Conservation (phyloP, 2,888 invertebrate genomes). For the Andrena marginata region DNA sequence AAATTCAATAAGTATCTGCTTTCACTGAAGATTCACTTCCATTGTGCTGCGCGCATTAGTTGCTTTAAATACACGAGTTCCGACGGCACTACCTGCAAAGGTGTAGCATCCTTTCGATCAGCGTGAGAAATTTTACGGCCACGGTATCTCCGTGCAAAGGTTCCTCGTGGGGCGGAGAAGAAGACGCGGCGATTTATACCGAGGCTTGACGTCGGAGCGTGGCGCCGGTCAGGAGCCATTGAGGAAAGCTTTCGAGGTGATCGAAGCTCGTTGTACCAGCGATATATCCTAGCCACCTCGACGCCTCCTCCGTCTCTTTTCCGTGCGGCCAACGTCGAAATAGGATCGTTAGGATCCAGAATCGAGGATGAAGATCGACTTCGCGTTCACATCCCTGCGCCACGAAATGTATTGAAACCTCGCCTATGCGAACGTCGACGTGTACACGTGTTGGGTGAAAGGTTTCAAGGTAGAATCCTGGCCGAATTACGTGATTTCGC, state of each 20-base stretch:
- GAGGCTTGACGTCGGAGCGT: conserved; percentile 51
- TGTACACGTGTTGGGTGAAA: conserved; percentile 23
- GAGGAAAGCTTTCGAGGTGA: conserved; percentile 71
- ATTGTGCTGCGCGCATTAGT: not conserved
- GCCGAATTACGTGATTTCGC: conserved; percentile 65
- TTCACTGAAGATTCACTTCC: not conserved
- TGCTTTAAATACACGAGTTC: not conserved
- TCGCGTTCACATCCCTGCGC: conserved; percentile 25
- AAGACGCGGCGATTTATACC: conserved; percentile 64
- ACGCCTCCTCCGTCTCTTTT: conserved; percentile 35
- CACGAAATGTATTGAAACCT: conserved; percentile 34
- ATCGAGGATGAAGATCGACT: conserved; percentile 64
- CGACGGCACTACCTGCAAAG: not conserved
- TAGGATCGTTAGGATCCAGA: conserved; percentile 67
- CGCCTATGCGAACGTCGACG: not conserved
- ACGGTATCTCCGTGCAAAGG: conserved; percentile 8
- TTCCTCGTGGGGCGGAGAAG: conserved; percentile 9
- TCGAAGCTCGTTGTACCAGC: conserved; percentile 69
- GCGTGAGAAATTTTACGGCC: conserved; percentile 39
- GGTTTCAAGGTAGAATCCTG: conserved; percentile 37
- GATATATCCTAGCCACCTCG: conserved; percentile 67
- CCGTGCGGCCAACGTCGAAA: conserved; percentile 54
- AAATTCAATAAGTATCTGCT: not conserved
- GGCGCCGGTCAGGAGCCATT: conserved; percentile 60
- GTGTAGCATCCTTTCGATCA: conserved; percentile 35